Evolutionary conservation across 2,113 vertebrate genomes (phyloP), one percentile per base, ranked within the genome.

Genomic region (Rhinichthys klamathensis): DNA sequence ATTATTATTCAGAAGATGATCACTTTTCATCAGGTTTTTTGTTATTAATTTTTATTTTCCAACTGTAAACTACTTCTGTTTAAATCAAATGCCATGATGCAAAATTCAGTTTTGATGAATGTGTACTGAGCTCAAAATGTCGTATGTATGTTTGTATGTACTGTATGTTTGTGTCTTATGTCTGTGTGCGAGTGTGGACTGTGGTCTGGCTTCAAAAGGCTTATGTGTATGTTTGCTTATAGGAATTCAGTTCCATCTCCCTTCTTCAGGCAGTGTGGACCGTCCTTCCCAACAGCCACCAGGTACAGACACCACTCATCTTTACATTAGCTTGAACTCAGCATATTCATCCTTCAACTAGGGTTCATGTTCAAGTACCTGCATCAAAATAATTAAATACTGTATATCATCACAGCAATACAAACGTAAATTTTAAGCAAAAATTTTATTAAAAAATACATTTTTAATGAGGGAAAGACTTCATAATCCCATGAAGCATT

Each of bases 231-330:
- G 84, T 90, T 85, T 85, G 16, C 91, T 93, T 85, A 80, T 92
- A 95, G 94, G 94, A 81, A 94, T 95, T 93, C 94, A 94, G 93
- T 95, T 94, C 89, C 92, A 93, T 89, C 93, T 95, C 75, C 93
- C 94, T 70, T 94, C 93, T 58, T 92, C 92, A 86, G 92, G 91
- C 91, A 93, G 90, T 74, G 91, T 91, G 89, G 94, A 95, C 67
- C 87, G 91, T 90, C 92, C 91, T 38, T 84, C 91, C 60, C 94
- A 93, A 75, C 92, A 92, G 83, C 91, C 92, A 84, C 93, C 94
- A 94, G 94, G 94, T 95, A 94, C 92, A 63, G 25, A 16, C 21
- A 7, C 25, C n/a, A 21, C 16, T 44, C 38, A 32, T 61, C 41
- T 51, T 35, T 77, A 21, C 25, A 51, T 21, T 30, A 30, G 60